Conservation (phyloP, 2,888 invertebrate species). For the Oeneis ivallda region DNA sequence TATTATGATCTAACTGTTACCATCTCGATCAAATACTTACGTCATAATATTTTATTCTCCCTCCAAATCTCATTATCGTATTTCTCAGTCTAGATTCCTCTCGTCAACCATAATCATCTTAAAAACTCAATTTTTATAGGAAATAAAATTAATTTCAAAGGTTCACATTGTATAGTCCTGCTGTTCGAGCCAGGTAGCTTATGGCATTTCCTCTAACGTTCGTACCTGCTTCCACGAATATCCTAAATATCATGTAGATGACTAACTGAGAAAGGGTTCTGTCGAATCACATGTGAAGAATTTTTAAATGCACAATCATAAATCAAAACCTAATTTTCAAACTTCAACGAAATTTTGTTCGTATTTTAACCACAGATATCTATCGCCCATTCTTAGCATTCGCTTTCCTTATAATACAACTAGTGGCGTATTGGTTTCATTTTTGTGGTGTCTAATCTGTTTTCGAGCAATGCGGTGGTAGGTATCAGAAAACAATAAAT, state of each 20-base stretch:
- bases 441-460: neutral
- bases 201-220: constrained; percentile 60
- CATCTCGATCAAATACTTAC: constrained; percentile 4
- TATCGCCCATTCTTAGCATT: neutral
- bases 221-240: constrained; percentile 61
- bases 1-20: constrained; percentile 11
- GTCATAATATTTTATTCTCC: constrained; percentile 1
- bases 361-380: neutral
- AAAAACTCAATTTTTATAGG: constrained; percentile 5
- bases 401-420: constrained; percentile 1
- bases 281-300: constrained; percentile 52
- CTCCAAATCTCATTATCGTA: constrained; percentile 3
- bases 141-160: constrained; percentile 5
- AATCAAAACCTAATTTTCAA: constrained; percentile 20
- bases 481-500: neutral
- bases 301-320: constrained; percentile 30
- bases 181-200: constrained; percentile 38
- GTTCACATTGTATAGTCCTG: neutral
- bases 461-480: neutral
- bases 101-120: neutral
- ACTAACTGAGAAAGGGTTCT: constrained; percentile 58
- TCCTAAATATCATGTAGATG: constrained; percentile 48
- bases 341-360: neutral
- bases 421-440: neutral
- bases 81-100: neutral